A percentile compares a stretch with the other conserved stretches of the same genome.
Conservation (phyloP, 2,113 vertebrate species). For the Tretioscincus oriximinensis region DNA sequence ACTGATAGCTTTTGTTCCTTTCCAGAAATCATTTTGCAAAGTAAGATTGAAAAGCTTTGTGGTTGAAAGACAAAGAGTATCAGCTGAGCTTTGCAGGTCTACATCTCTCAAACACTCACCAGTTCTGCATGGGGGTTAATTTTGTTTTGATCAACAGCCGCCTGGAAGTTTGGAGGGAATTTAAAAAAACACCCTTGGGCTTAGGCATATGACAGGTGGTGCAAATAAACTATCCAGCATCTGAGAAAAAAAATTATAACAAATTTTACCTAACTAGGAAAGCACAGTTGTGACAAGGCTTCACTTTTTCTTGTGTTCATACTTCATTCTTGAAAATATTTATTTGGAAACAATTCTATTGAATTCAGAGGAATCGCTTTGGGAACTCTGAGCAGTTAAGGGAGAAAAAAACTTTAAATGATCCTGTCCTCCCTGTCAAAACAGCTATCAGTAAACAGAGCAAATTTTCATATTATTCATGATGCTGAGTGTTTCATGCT, state of each 20-base stretch:
- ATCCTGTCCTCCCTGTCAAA: not conserved
- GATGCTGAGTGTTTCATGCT: not conserved
- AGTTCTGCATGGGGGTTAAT: not conserved
- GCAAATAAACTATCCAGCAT: constrained; percentile 16
- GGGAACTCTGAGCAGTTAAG: not conserved
- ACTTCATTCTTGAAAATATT: not conserved
- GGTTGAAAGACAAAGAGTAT: not conserved
- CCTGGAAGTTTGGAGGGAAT: not conserved
- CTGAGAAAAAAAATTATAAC: not conserved
- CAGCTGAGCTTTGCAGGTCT: not conserved
- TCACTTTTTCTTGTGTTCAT: not conserved
- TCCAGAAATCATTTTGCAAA: constrained; percentile 9
- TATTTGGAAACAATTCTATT: not conserved
- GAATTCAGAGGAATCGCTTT: not conserved
- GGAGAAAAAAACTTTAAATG: not conserved
- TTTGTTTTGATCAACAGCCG: constrained; percentile 23
- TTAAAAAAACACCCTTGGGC: not conserved
- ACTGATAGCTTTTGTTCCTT: constrained; percentile 1
- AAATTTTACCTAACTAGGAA: constrained; percentile 33
- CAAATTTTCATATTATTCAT: not conserved
- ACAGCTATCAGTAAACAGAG: not conserved
- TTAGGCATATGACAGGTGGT: constrained; percentile 9
- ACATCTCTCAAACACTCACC: constrained; percentile 18
- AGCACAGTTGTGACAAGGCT: constrained; percentile 11
- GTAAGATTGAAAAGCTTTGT: constrained; percentile 25